These are phyloP conservation scores for Pluvialis apricaria DNA, from an alignment of 2,113 vertebrate species.

Conservation along the genomic window DNA sequence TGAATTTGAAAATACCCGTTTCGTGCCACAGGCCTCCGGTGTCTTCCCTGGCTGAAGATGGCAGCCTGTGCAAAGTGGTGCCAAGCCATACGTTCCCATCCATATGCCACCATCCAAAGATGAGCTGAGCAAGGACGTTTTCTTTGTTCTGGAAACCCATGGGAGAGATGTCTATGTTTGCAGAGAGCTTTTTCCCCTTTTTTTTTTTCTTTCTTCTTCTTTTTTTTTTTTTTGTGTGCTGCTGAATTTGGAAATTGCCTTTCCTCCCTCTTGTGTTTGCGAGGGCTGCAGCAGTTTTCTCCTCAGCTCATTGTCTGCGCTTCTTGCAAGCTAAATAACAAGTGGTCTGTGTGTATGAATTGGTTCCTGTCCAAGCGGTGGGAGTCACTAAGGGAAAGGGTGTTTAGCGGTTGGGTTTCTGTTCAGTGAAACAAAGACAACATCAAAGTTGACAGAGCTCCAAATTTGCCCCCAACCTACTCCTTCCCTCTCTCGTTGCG, in stretches of 20 bases:
- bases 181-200: not conserved
- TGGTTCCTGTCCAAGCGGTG: not conserved
- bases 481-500: not conserved
- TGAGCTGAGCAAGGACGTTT: not conserved
- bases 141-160: not conserved
- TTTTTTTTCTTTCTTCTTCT: rapidly evolving
- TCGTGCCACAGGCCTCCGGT: not conserved
- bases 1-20: not conserved
- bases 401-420: not conserved
- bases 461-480: rapidly evolving
- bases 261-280: not conserved
- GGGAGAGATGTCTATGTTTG: not conserved
- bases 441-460: not conserved
- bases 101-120: not conserved
- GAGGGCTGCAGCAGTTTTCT: not conserved
- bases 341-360: not conserved
- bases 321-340: not conserved
- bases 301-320: not conserved
- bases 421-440: not conserved
- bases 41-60: not conserved
- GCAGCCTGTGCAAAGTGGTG: too few relatives aligned
- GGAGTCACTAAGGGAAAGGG: not conserved
- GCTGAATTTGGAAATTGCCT: not conserved
- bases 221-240: not conserved
- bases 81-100: not conserved